phyloP scores from a whole-genome alignment of 2,113 vertebrate species.

The Psephotus haematonotus region DNA sequence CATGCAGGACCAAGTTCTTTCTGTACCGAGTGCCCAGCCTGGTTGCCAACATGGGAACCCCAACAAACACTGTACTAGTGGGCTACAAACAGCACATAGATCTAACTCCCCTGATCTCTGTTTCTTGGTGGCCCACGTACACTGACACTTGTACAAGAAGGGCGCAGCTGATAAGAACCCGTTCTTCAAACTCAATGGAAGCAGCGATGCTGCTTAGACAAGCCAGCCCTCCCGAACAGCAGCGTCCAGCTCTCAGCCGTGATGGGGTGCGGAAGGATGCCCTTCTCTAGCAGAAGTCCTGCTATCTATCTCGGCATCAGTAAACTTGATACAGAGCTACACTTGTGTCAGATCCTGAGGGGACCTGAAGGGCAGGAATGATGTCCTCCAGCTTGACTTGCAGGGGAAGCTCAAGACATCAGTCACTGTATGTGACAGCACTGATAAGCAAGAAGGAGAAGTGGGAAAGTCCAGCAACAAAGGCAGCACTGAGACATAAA shows the following conservation, averaged over 20 bases:
- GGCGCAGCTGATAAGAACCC: not conserved
- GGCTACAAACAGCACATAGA: not conserved
- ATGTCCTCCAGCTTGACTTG: not conserved
- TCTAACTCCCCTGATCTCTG: not conserved
- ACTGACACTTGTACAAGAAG: not conserved
- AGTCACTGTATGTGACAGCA: not conserved
- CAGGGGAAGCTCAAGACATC: not conserved
- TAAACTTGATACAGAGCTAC: not conserved
- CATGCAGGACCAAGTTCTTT: not conserved
- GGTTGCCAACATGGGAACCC: rapidly evolving
- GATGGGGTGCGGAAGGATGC: not conserved
- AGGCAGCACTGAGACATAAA: not conserved
- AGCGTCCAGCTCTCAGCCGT: not conserved
- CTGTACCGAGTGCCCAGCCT: too few relatives aligned
- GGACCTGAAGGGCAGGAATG: not conserved
- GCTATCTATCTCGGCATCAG: not conserved
- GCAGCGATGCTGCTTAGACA: not conserved
- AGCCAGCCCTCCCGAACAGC: not conserved
- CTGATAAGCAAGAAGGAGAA: not conserved
- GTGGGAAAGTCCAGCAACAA: not conserved
- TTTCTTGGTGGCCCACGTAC: not conserved
- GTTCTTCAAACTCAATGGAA: rapidly evolving
- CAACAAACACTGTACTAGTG: rapidly evolving
- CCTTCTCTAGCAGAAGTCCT: not conserved
- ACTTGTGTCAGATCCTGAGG: not conserved